Evolutionary conservation across 1,140 invertebrate species (phyloP), one percentile per base, ranked within the genome.

Genomic region (Aphaenogaster ashmeadi): DNA sequence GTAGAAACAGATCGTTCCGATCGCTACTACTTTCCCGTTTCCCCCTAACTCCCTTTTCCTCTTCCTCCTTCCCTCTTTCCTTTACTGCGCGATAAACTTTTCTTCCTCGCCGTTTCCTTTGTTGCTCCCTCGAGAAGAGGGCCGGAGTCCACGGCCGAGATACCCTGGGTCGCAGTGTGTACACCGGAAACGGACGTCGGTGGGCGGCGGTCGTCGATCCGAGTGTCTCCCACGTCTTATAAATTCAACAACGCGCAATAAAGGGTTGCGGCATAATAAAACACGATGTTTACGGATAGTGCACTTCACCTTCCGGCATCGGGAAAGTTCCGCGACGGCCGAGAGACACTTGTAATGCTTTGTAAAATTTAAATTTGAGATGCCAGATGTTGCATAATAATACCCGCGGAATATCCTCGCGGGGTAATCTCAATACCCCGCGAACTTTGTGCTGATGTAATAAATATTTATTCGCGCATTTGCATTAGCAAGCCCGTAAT

Each of bases 301-400:
- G 44, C 44, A n/a, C 41, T 47, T 58, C 67, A 74, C 80, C 80
- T 58, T 36, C 38, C 80, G 56, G 7, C 54, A 52, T 84, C 54
- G 3, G n/a, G 27, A 47, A 74, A 84, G 80, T 75, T 84, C n/a
- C 54, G 33, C 69, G 18, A 81, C 47, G 33, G 47, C 60, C 33
- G 58, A 36, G 27, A 62, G 62, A 27, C 66, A 11, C 41, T 62
- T 60, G 80, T 75, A 52, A 74, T 58, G 69, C 54, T 84, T 84
- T 75, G 80, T 62, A 84, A 84, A 75, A 84, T 84, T 84, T 84
- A 84, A 84, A 84, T 84, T 84, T 56, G 77, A 83, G 77, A 90
- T 90, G 69, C 69, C 69, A 84, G 80, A 84, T 84, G 54, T 84
- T 84, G 80, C 80, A 84, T 87, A 90, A 90, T 89, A 89, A 87